Evolutionary conservation across 2,888 invertebrate species (phyloP), one percentile per base, ranked within the genome.

Genomic region (Leucophenga maculata): DNA sequence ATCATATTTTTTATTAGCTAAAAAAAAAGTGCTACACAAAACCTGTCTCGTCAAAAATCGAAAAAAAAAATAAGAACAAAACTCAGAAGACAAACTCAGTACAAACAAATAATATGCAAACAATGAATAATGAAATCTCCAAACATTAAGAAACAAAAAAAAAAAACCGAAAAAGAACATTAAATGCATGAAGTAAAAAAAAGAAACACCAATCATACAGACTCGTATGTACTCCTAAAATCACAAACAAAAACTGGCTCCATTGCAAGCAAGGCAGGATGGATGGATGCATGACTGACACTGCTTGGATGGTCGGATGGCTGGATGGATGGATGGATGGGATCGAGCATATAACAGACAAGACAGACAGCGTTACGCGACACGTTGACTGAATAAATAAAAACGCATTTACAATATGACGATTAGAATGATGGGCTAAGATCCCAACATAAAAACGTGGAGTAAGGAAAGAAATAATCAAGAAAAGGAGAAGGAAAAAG

Each of bases 381-480:
- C 39, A 32, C 48, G 39, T 22, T 48, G 62, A 64, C 62, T 64
- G 62, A 46, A 48, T 64, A 64, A 80, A 76, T 78, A 80, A 81
- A 79, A 81, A 72, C 26, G 74, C 81, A 79, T 80, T 82, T 80
- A 26, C 26, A 26, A 26, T 26, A 80, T 80, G 80, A 80, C 79
- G 64, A 62, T 62, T 59, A 22, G 44, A 18, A 75, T 75, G 4
- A 13, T 31, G 6, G n/a, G 14, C 31, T 48, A 39, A 39, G 46
- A 22, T 20, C 22, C 6, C 50, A 18, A 4, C 50, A 50, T 50
- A 14, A 50, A 46, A 46, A n/a, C 46, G 46, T 46, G 46, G 14
- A 46, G 46, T 18, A 50, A 18, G 16, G 3, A 50, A 48, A 48
- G 26, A 46, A 64, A 64, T 18, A 9, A 26, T 57, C 13, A 31